Base-by-base conservation (phyloP, 2,797 vertebrate genomes). In the Sebastolobus alascanus region DNA sequence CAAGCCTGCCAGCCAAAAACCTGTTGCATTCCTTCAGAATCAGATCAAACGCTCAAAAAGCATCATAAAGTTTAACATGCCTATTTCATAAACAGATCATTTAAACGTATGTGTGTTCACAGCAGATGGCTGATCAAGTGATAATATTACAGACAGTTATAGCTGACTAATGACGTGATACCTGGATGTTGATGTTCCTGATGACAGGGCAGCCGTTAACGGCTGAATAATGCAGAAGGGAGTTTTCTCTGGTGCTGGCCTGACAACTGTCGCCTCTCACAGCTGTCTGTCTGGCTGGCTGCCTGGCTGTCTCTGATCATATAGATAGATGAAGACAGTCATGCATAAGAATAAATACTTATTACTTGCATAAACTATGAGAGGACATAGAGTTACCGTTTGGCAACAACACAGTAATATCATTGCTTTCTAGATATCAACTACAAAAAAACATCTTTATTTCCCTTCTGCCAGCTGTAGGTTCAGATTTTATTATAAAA, bases 231-330 rank as follows among this genome's bases (percentile, higher is more conserved):
- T 93, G 89, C 90, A 93, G 50, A 64, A 73, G 89, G 64, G 56
- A 64, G 67, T 79, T 88, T 76, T 84, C 46, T 84, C 61, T 80
- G 84, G 52, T 75, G 68, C 65, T 79, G 75, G 89, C 68, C 89
- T 96, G 95, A 95, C 96, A 97, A 96, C 96, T 97, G 96, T 94
- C 92, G 87, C 88, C 89, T 96, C 93, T 96, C 94, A 92, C 96
- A 97, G 96, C 97, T 97, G 96, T 95, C 83, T 97, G 92, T 95
- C 96, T 97, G 65, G n/a, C 61, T 20, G 10, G 10, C 22, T 64
- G 60, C 50, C 37, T 37, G 20, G 1, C 64, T 65, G 6, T 11
- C 61, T 97, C 96, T 73, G 70, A 85, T 77, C 73, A 58, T 75
- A 67, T 14, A 80, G 79, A 83, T 69, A 38, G 27, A 63, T 22